phyloP scores from a whole-genome alignment of 2,797 vertebrate genomes.

The Acomys russatus region DNA sequence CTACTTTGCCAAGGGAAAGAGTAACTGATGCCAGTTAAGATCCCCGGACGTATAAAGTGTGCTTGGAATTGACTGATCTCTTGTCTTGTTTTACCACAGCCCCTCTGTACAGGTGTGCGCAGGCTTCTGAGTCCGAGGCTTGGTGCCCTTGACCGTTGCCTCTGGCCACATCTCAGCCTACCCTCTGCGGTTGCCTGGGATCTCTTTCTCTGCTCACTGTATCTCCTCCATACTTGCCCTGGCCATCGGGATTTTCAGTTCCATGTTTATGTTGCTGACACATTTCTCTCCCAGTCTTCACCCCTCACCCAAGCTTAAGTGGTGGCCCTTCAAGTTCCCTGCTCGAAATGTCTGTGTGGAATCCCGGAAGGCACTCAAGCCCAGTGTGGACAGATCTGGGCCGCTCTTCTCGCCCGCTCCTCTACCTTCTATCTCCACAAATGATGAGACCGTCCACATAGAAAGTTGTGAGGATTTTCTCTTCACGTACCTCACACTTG shows the following conservation, averaged over 20 bases:
- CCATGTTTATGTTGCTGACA: neutral
- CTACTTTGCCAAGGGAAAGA: neutral
- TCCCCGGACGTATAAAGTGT: neutral
- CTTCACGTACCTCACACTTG: neutral
- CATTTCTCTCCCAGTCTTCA: neutral
- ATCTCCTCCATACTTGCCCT: neutral
- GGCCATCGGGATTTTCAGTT: neutral
- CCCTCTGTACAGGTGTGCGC: neutral
- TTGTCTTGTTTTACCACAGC: neutral
- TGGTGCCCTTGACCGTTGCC: neutral
- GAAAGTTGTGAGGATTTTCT: neutral
- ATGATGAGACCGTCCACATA: neutral
- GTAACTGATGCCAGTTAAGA: neutral
- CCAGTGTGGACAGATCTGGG: neutral
- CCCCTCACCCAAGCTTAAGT: neutral
- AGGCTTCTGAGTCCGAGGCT: neutral
- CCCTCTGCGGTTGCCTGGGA: neutral
- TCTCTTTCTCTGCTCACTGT: neutral
- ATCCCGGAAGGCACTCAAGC: neutral
- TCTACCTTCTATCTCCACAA: neutral
- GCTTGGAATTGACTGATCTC: neutral
- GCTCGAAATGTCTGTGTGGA: neutral
- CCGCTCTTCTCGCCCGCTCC: neutral
- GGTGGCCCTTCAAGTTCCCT: too few relatives aligned
- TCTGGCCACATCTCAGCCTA: accelerated